These are phyloP conservation scores for Tylochromis polylepis DNA, from an alignment of 2,113 vertebrate genomes.

Conservation along the genomic window DNA sequence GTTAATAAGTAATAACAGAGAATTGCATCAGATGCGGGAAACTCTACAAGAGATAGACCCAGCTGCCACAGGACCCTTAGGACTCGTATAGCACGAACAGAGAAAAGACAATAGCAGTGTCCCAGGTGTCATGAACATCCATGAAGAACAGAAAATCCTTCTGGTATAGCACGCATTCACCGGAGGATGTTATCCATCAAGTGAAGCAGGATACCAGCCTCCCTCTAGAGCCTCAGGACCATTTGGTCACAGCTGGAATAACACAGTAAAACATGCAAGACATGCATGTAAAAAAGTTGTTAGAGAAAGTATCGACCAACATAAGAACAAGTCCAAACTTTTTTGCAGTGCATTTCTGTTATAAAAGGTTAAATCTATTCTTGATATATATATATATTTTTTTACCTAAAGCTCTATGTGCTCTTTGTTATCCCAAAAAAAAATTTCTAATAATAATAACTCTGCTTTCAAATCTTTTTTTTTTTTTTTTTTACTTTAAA, in stretches of 20 bases:
- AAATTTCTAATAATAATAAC: too few species aligned
- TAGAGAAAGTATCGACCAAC: background rate
- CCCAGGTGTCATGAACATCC: background rate
- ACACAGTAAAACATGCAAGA: background rate
- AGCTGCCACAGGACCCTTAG: background rate
- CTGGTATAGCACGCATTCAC: background rate
- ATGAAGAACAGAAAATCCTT: background rate
- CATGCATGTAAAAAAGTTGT: background rate
- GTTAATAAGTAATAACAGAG: background rate
- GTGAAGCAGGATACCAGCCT: background rate
- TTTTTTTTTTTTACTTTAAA: background rate
- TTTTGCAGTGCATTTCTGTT: background rate
- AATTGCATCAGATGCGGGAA: background rate
- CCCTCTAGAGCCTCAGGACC: background rate
- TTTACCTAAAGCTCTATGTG: background rate
- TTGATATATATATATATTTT: background rate
- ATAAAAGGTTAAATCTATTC: background rate
- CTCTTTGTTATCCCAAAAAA: background rate
- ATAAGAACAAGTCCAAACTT: background rate
- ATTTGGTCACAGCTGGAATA: background rate
- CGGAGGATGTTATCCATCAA: conserved; percentile 34
- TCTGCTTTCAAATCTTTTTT: background rate
- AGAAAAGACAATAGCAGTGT: conserved; percentile 4
- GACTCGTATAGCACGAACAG: background rate
- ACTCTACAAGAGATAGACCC: background rate